These are phyloP conservation scores for Oreochromis aureus DNA, from an alignment of 2,113 vertebrate species.

Conservation along the genomic window DNA sequence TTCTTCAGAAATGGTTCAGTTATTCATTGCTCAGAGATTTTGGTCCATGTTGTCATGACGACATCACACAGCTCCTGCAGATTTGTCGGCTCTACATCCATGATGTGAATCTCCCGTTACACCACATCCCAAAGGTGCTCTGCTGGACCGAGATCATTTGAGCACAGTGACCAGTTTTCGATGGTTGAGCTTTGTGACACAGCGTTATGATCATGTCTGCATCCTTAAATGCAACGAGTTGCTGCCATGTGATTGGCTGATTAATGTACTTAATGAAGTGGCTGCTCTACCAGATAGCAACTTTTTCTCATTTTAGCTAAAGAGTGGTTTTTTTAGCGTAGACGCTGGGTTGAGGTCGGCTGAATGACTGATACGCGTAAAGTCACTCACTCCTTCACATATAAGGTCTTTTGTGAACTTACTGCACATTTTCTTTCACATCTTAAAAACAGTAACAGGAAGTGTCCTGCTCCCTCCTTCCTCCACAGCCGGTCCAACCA, in stretches of 20 bases:
- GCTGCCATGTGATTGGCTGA: neutral
- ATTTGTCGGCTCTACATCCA: neutral
- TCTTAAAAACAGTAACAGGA: neutral
- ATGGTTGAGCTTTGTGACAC: neutral
- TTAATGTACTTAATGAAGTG: no score
- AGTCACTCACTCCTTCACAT: neutral
- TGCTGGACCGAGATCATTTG: neutral
- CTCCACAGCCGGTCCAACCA: neutral
- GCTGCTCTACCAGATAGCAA: no score
- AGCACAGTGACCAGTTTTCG: no score
- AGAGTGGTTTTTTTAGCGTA: neutral
- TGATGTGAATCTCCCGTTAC: no score
- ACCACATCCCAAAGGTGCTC: neutral
- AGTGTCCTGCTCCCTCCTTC: neutral
- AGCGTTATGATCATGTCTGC: neutral
- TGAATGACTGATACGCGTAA: neutral
- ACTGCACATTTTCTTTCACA: neutral
- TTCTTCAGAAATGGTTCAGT: neutral
- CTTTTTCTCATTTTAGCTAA: no score
- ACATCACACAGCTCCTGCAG: neutral
- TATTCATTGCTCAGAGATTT: neutral
- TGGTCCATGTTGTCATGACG: accelerated
- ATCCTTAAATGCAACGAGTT: accelerated
- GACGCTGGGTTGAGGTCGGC: neutral
- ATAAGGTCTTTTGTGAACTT: neutral